Evolutionary conservation across 2,113 vertebrate genomes (phyloP).

Genomic region (Phyllostomus hastatus): DNA sequence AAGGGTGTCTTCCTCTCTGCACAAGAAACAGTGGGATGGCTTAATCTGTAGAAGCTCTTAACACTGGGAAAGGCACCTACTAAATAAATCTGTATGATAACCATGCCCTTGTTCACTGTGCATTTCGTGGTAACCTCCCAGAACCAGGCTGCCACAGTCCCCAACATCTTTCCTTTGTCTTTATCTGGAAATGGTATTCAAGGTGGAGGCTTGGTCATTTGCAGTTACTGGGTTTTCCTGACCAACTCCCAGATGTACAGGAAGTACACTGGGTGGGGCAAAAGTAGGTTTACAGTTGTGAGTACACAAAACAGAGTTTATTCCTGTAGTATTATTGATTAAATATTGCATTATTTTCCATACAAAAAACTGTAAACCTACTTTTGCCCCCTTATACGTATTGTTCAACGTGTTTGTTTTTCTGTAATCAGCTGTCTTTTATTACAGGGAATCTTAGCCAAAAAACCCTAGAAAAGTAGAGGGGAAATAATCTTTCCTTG

Average conservation of each 20-base stretch:
- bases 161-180: neutral
- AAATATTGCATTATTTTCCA: neutral
- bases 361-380: neutral
- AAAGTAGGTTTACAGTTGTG: neutral
- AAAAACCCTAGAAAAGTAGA: neutral
- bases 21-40: neutral
- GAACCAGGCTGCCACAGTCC: no score
- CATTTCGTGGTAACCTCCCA: neutral
- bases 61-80: neutral
- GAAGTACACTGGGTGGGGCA: neutral
- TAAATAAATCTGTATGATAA: neutral
- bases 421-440: neutral
- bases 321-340: neutral
- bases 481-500: neutral
- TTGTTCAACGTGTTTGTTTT: neutral
- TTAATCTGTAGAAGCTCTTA: neutral
- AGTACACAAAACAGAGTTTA: neutral
- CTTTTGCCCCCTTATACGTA: neutral
- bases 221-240: neutral
- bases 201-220: neutral
- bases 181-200: neutral
- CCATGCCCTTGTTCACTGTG: neutral
- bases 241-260: neutral
- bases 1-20: neutral
- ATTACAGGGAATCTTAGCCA: neutral